Evolutionary conservation across 1,140 invertebrate genomes (phyloP).

Genomic region (Scaptomyza graminum): DNA sequence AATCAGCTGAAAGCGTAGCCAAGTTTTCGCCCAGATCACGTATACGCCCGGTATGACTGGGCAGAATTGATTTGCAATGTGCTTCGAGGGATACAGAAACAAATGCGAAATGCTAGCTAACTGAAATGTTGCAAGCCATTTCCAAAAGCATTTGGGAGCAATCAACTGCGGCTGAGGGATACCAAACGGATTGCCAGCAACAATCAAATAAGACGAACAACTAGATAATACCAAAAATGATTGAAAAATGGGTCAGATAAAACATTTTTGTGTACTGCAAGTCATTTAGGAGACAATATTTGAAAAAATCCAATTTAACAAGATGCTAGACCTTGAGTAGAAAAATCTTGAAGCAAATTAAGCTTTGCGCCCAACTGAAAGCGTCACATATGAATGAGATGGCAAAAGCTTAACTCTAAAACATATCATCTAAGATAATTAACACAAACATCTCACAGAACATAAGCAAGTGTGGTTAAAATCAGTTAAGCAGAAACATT

Average conservation of each 20-base stretch:
- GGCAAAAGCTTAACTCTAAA: background rate
- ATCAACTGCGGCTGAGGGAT: slow-evolving; percentile 14
- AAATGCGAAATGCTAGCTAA: background rate
- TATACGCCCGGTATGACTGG: slow-evolving; percentile 37
- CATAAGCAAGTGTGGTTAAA: background rate
- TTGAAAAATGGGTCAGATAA: slow-evolving; percentile 7
- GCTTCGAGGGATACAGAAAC: too few species aligned
- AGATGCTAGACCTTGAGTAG: too few species aligned
- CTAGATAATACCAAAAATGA: too few species aligned
- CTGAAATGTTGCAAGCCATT: slow-evolving; percentile 30
- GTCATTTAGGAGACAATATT: slow-evolving; percentile 7
- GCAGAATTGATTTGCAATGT: slow-evolving; percentile 29
- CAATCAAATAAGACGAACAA: slow-evolving; percentile 25
- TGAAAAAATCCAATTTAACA: too few species aligned
- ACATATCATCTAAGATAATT: background rate
- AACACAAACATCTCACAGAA: too few species aligned
- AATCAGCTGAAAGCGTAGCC: slow-evolving; percentile 53
- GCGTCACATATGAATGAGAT: background rate
- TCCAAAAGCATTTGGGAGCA: slow-evolving; percentile 19
- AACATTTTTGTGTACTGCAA: background rate
- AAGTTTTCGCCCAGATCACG: slow-evolving; percentile 36
- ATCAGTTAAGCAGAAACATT: slow-evolving; percentile 4
- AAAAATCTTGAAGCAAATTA: background rate
- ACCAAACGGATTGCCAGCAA: slow-evolving; percentile 4
- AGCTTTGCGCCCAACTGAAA: background rate